Conservation (phyloP, 2,113 vertebrate species). For the Takifugu flavidus region DNA sequence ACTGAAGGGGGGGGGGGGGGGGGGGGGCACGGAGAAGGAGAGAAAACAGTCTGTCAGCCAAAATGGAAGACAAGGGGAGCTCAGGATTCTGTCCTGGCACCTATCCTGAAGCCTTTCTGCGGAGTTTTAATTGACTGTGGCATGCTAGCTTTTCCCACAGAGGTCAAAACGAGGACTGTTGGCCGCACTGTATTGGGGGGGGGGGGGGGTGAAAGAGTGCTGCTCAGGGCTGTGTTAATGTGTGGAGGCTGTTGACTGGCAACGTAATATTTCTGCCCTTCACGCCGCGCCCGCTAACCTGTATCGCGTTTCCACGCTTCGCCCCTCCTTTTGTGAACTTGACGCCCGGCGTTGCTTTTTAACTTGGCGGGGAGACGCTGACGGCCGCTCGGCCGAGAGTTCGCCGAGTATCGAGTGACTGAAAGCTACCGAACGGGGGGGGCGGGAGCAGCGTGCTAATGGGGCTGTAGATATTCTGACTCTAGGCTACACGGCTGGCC, state of each 20-base stretch:
- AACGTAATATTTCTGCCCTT: slow-evolving; percentile 71
- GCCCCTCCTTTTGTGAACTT: slow-evolving; percentile 33
- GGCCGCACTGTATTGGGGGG: slow-evolving; percentile 10
- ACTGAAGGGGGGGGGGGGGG: slow-evolving; percentile 25
- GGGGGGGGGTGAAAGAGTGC: slow-evolving; percentile 24
- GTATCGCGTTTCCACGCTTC: slow-evolving; percentile 60
- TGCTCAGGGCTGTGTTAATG: slow-evolving; percentile 42
- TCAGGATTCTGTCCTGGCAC: slow-evolving; percentile 39
- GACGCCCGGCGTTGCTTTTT: slow-evolving; percentile 31
- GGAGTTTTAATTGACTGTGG: slow-evolving; percentile 52
- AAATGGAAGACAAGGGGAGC: slow-evolving; percentile 31
- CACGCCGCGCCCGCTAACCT: slow-evolving; percentile 33
- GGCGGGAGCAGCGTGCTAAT: slow-evolving; percentile 25
- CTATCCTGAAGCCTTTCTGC: slow-evolving; percentile 42
- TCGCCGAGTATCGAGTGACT: slow-evolving; percentile 16
- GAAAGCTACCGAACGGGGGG: slow-evolving; percentile 13
- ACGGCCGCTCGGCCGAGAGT: slow-evolving; percentile 2
- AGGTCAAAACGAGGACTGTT: slow-evolving; percentile 57
- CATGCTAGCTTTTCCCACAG: slow-evolving; percentile 34
- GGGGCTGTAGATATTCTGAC: slow-evolving; percentile 33
- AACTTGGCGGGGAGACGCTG: not conserved
- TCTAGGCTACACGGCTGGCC: slow-evolving; percentile 46
- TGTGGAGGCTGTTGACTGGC: slow-evolving; percentile 59
- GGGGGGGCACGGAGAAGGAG: not conserved
- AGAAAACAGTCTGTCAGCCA: slow-evolving; percentile 30